A percentile compares a stretch with the other conserved stretches of the same genome.
phyloP scores from a whole-genome alignment of 2,888 invertebrate species.

The Elgonia sp. region DNA sequence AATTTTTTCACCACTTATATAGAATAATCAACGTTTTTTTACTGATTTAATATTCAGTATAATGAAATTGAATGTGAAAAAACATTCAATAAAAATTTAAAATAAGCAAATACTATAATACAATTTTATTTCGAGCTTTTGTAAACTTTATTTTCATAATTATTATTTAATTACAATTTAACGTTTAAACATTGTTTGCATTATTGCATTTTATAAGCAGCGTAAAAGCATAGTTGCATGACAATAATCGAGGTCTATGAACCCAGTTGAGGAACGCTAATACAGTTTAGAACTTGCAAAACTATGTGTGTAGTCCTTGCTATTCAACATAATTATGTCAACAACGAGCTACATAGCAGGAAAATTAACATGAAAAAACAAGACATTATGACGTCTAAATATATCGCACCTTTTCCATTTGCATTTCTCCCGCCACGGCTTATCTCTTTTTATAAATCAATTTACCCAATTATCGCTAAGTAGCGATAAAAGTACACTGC shows the following conservation, averaged over 20 bases:
- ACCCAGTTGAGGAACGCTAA: conserved; percentile 47
- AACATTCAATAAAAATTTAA: too few species aligned
- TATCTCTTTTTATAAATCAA: conserved; percentile 18
- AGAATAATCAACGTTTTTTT: too few species aligned
- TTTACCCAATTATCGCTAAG: not conserved
- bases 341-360: conserved; percentile 24
- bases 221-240: conserved; percentile 54
- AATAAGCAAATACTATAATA: too few species aligned
- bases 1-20: too few species aligned
- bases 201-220: conserved; percentile 42
- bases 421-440: conserved; percentile 14
- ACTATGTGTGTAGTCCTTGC: conserved; percentile 61
- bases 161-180: not conserved
- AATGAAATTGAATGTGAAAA: too few species aligned
- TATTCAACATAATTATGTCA: conserved; percentile 57
- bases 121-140: too few species aligned
- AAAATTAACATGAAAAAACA: conserved; percentile 38
- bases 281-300: conserved; percentile 57
- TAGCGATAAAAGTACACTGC: not conserved
- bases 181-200: conserved; percentile 20
- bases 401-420: conserved; percentile 35
- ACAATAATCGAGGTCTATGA: conserved; percentile 61
- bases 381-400: conserved; percentile 38
- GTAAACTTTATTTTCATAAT: too few species aligned
- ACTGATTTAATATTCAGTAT: too few species aligned